Evolutionary conservation across 35 echinoderm and acorn worm species (phyloP).

Genomic region (Apostichopus japonicus): DNA sequence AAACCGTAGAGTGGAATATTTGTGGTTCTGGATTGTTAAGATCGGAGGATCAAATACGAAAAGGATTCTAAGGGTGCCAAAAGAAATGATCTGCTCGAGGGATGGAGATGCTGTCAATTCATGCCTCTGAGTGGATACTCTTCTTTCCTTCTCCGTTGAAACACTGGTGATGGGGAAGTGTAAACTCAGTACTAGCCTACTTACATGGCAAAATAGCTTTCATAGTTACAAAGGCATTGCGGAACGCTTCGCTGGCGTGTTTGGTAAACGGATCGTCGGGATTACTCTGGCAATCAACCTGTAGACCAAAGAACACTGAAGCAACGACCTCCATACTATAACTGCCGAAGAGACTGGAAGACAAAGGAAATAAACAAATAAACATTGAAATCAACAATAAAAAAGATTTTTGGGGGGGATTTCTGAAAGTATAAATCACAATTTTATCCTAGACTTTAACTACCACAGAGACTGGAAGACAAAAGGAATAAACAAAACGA

Average conservation of each 20-base stretch:
- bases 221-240: neutral
- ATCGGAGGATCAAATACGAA: too few relatives aligned
- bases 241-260: conserved; percentile 10
- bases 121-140: too few relatives aligned
- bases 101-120: too few relatives aligned
- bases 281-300: conserved; percentile 43
- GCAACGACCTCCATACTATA: conserved; percentile 42
- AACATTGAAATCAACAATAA: neutral
- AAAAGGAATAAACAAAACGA: too few relatives aligned
- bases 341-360: conserved; percentile 13
- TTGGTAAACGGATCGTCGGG: conserved; percentile 43
- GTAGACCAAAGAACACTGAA: conserved; percentile 13
- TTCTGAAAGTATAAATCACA: neutral
- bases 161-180: too few relatives aligned
- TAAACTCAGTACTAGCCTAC: neutral
- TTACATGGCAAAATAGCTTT: neutral
- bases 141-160: too few relatives aligned
- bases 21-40: too few relatives aligned
- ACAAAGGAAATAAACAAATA: neutral
- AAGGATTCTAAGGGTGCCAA: too few relatives aligned
- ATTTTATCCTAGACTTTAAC: neutral
- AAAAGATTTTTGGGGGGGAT: neutral
- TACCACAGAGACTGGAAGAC: neutral
- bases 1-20: too few relatives aligned
- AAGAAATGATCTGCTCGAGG: too few relatives aligned